Evolutionary conservation across 2,797 vertebrate species (phyloP), one percentile per base, ranked within the genome.

Genomic region (Hyperoplus immaculatus): DNA sequence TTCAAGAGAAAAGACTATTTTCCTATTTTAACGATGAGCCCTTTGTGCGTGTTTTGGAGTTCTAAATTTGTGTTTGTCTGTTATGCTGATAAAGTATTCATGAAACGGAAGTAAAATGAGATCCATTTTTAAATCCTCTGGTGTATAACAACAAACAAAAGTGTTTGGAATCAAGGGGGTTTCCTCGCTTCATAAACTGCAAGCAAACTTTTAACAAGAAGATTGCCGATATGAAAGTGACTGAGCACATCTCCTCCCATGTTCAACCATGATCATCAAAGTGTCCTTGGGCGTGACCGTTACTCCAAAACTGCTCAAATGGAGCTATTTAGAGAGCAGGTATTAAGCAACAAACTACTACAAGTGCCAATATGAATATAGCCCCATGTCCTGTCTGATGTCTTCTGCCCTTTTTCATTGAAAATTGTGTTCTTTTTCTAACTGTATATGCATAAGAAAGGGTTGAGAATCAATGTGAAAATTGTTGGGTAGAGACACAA

Each of bases 11-110:
- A 84, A 64, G 58, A 7, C 14, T 62, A 41, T 54, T 60, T 82
- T 57, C 14, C 29, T 69, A 38, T 72, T 80, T 72, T 71, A 67
- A 78, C 47, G 54, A 74, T 41, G 50, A 72, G 69, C 39, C 43
- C 65, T 67, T 43, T 41, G 43, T 43, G 69, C 15, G 43, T 43
- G 29, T 54, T 63, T 76, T 51, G 46, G 12, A 72, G 11, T 9
- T 57, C 41, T 53, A 12, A 56, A 55, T 60, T 69, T 43, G 8
- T 70, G 9, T 54, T 75, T 77, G 18, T 76, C 12, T 71, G 76
- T 78, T 42, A 38, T 4, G 53, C 70, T 70, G 14, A 64, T 65
- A 54, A 62, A 68, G 53, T 64, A 77, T 50, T 73, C n/a, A 63
- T 57, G 39, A 71, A 66, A 56, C 21, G 13, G n/a, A 45, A 21